A percentile compares a stretch with the other conserved stretches of the same genome.
phyloP scores from a whole-genome alignment of 2,888 invertebrate species.

The Agriopis marginaria region DNA sequence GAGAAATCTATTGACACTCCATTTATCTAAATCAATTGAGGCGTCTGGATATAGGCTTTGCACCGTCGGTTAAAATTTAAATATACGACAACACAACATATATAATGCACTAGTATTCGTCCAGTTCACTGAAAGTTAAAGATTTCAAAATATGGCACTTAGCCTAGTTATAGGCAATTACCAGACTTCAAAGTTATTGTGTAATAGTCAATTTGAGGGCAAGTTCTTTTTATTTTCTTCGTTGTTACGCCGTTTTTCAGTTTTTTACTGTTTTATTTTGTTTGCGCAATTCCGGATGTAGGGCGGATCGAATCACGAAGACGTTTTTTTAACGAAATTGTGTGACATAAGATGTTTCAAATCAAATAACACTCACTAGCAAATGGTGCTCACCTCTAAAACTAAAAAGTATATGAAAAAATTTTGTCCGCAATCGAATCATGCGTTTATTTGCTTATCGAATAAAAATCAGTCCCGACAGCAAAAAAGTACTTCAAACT shows the following conservation, averaged over 20 bases:
- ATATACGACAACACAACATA: too few relatives aligned
- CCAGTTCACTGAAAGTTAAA: not conserved
- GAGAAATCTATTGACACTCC: too few relatives aligned
- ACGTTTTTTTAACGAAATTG: conserved; percentile 57
- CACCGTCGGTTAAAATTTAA: too few relatives aligned
- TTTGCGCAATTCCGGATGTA: conserved; percentile 69
- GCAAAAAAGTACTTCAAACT: too few relatives aligned
- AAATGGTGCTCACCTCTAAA: not conserved
- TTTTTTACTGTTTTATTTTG: conserved; percentile 56
- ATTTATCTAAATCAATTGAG: not conserved
- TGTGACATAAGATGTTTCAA: conserved; percentile 56
- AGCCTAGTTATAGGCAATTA: conserved; percentile 10
- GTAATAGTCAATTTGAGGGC: conserved; percentile 34
- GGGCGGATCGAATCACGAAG: conserved; percentile 61
- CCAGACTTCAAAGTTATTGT: conserved; percentile 27
- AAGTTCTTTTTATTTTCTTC: conserved; percentile 41
- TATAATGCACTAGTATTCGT: not conserved
- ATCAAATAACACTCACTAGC: not conserved
- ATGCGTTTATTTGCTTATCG: too few relatives aligned
- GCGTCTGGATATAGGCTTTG: too few relatives aligned
- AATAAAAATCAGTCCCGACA: too few relatives aligned
- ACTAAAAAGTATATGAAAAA: too few relatives aligned
- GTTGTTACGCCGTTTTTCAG: conserved; percentile 55
- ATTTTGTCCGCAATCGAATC: too few relatives aligned
- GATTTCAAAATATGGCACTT: conserved; percentile 8